Evolutionary conservation across 53 echinoderm and acorn worm species (phyloP).

Genomic region (Zoroaster sp.): DNA sequence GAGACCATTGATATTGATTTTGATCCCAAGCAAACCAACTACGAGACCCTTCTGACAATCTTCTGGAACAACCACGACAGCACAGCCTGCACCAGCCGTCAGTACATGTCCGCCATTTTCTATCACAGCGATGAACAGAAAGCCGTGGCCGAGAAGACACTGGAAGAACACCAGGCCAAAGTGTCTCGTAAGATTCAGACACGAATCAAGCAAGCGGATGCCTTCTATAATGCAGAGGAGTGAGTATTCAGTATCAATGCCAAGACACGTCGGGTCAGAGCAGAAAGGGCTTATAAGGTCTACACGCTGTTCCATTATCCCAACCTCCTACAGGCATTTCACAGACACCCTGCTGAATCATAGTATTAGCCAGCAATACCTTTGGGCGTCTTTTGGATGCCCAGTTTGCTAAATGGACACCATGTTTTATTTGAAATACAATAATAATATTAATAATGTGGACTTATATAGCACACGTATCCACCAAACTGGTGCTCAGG

Average conservation of each 20-base stretch:
- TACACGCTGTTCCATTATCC: no score
- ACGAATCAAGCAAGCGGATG: conserved; percentile 74
- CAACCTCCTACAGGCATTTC: no score
- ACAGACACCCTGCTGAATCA: no score
- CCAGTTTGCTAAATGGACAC: no score
- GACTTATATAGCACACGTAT: no score
- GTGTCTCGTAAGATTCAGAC: conserved; percentile 80
- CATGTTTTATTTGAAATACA: no score
- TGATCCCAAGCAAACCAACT: conserved; percentile 78
- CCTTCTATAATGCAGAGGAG: conserved; percentile 99
- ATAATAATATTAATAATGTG: no score
- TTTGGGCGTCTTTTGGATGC: no score
- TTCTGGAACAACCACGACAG: conserved; percentile 99
- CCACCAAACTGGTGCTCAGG: no score
- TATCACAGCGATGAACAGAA: conserved; percentile 86
- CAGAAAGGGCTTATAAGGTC: no score
- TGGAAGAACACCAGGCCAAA: conserved; percentile 87
- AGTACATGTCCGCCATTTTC: conserved; percentile 99
- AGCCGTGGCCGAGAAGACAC: conserved; percentile 76
- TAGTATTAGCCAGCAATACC: no score
- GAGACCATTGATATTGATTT: conserved; percentile 93
- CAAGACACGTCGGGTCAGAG: no score
- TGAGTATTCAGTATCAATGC: conserved; percentile 51
- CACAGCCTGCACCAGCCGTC: conserved; percentile 75
- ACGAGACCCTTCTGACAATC: conserved; percentile 73